phyloP scores from a whole-genome alignment of 2,797 vertebrate species.

The Nyctalus aviator region DNA sequence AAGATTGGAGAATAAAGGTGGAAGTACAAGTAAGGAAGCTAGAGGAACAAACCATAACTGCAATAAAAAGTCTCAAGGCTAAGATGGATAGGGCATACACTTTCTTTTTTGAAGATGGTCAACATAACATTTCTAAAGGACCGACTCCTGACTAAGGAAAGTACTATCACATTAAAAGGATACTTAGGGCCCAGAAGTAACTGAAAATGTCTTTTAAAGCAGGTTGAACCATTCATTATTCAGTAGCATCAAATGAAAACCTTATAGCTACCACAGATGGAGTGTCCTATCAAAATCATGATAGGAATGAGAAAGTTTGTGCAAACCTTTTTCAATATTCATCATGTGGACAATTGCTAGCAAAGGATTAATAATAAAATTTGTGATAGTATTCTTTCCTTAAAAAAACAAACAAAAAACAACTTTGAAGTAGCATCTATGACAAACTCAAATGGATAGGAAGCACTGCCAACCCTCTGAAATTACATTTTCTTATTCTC shows the following conservation, averaged over 20 bases:
- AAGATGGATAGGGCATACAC: not conserved
- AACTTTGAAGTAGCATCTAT: not conserved
- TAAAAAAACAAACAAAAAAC: no score
- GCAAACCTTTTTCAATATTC: conserved; percentile 1
- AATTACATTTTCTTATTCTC: conserved; percentile 38
- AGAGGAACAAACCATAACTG: conserved; percentile 36
- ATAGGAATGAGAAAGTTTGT: not conserved
- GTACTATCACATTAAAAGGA: conserved; percentile 40
- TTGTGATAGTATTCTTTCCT: conserved; percentile 14
- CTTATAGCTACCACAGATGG: not conserved
- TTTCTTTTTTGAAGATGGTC: conserved; percentile 23
- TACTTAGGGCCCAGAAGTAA: not conserved
- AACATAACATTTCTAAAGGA: conserved; percentile 17
- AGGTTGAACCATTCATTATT: not conserved
- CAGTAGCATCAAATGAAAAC: conserved; percentile 1
- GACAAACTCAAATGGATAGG: conserved; percentile 38
- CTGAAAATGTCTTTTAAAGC: not conserved
- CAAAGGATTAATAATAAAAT: conserved; percentile 34
- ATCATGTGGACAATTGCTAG: not conserved
- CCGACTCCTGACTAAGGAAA: not conserved
- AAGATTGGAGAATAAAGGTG: not conserved
- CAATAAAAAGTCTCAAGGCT: conserved; percentile 25
- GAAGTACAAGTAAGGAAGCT: not conserved
- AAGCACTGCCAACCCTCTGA: not conserved
- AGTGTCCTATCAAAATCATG: conserved; percentile 13